phyloP scores from a whole-genome alignment of 2,888 invertebrate genomes.

The Melanotus villosus region DNA sequence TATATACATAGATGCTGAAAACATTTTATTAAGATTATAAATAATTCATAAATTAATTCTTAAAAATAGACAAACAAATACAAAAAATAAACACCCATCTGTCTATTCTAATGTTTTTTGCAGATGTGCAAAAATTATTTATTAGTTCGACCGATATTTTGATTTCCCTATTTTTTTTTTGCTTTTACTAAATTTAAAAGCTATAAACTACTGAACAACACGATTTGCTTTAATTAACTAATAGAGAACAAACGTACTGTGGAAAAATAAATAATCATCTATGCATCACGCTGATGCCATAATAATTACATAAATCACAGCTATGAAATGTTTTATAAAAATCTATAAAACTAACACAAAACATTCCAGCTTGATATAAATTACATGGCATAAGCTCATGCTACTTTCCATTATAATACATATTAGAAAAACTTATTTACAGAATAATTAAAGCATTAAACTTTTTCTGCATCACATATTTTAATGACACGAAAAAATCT shows the following conservation, averaged over 20 bases:
- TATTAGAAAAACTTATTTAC: constrained; percentile 4
- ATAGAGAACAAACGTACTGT: too few species aligned
- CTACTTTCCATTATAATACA: not conserved
- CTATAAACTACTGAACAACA: too few species aligned
- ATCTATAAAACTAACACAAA: too few species aligned
- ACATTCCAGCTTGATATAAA: not conserved
- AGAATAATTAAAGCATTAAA: constrained; percentile 27
- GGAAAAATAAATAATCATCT: too few species aligned
- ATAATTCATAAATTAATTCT: constrained; percentile 19
- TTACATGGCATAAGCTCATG: not conserved
- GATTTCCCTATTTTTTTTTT: too few species aligned
- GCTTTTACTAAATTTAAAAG: too few species aligned
- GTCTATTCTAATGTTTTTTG: not conserved
- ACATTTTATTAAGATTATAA: not conserved
- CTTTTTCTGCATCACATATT: constrained; percentile 32
- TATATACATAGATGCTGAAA: constrained; percentile 2
- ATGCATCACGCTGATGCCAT: too few species aligned
- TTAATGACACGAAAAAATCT: constrained; percentile 30
- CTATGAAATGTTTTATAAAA: too few species aligned
- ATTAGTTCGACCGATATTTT: not conserved
- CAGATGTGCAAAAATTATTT: not conserved
- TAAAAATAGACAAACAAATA: constrained; percentile 9
- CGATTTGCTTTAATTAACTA: too few species aligned
- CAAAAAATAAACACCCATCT: constrained; percentile 19
- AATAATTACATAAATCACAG: too few species aligned